Evolutionary conservation across 2,113 vertebrate genomes (phyloP), one percentile per base, ranked within the genome.

Genomic region (Hippocampus mohnikei): DNA sequence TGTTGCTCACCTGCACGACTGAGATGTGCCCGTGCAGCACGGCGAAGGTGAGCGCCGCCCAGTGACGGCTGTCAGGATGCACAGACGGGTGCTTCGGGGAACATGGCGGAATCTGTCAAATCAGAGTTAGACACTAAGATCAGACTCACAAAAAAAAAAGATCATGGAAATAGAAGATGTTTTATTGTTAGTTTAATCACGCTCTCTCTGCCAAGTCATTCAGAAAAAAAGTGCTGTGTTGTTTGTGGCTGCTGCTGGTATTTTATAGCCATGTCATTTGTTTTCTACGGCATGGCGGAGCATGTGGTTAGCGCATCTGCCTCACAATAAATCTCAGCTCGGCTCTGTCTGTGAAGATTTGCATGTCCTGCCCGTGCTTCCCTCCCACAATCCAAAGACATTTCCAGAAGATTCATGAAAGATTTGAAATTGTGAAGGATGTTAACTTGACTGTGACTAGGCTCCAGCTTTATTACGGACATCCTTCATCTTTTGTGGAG

Each of bases 21-120:
- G 97, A 97, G 84, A 99, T 96, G 88, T 99, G 97, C 53, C 96
- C 96, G 0, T 98, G 96, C 4, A 99, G 61, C 64, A 98, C 97
- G 0, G 97, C 96, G 0, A 98, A 97, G 0, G 97, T 98, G 50
- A 99, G 93, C 0, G 97, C 93, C 0, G 95, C 95, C 97, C 97
- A 98, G 87, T 96, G 94, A 1, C 97, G 92, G 81, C 95, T 98
- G 84, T 98, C 97, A 0, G 96, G 96, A n/a, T 99, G 95, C n/a
- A 96, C 93, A 0, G 95, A 98, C 0, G 96, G 97, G 84, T 94
- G 83, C 23, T 93, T 93, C 0, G 92, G 93, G 23, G 94, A 95
- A 83, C 88, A 92, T 0, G 90, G 89, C 0, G 97, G 97, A 60
- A 99, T 95, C 97, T 99, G 84, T 33, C 6, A 42, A 56, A 25